Conservation (phyloP, 2,888 invertebrate genomes). For the Gasteruption jaculator region DNA sequence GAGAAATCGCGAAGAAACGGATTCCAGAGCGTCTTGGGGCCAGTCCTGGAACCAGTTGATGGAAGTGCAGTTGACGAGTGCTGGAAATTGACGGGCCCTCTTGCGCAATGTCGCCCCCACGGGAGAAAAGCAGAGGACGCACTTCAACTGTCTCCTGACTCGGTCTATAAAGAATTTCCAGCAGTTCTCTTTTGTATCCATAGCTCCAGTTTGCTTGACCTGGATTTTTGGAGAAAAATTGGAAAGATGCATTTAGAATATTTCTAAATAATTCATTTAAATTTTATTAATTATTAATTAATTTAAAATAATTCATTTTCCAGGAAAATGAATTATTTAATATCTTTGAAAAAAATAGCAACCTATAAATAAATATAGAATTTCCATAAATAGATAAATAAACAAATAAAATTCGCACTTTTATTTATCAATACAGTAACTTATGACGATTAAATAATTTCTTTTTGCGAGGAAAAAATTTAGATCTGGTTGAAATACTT, state of each 20-base stretch:
- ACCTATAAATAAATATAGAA: no score
- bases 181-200: slow-evolving; percentile 87
- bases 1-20: slow-evolving; percentile 82
- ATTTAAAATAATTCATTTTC: slow-evolving; percentile 2
- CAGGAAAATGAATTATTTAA: no score
- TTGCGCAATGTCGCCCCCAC: slow-evolving; percentile 85
- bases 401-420: no score
- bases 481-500: no score
- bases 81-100: slow-evolving; percentile 89
- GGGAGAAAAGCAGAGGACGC: slow-evolving; percentile 90
- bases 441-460: no score
- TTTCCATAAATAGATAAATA: no score
- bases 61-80: slow-evolving; percentile 86
- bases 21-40: slow-evolving; percentile 86
- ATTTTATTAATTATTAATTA: no score
- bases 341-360: no score
- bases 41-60: slow-evolving; percentile 98
- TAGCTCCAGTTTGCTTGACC: slow-evolving; percentile 76
- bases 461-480: no score
- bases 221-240: slow-evolving; percentile 31
- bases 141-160: slow-evolving; percentile 71
- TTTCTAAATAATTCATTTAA: neutral
- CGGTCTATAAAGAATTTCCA: slow-evolving; percentile 94
- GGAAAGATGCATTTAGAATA: slow-evolving; percentile 1
- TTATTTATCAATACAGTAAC: no score